Evolutionary conservation across 2,113 vertebrate genomes (phyloP), one percentile per base, ranked within the genome.

Genomic region (Cephalopterus ornatus): DNA sequence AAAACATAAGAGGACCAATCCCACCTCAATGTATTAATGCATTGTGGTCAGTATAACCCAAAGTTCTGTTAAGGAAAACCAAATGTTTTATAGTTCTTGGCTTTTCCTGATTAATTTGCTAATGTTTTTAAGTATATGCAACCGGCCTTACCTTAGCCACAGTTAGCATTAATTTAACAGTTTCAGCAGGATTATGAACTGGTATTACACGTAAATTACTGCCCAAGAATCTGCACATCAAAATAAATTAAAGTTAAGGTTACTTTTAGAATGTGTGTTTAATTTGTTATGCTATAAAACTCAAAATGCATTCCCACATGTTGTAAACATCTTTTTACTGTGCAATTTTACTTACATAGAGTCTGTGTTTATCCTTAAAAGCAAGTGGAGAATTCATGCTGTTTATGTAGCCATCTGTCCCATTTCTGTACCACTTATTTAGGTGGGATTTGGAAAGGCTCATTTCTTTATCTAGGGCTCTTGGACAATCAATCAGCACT

Each of bases 191-290:
- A 95, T 98, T 99, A 92, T 98, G 98, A 74, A 98, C 98, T 71
- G 99, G 99, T 72, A 99, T 96, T 86, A 99, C 95, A 94, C 97
- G 98, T 92, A 99, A 98, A 71, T 98, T 99, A 91, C 98, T 98
- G 91, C 98, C 98, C 87, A 99, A 97, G 96, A 99, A 99, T 93
- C 99, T 99, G 93, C 74, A 97, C 39, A 96, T 94, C 55, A 92
- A 72, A 97, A 89, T 75, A 95, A 35, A 26, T 55, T n/a, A 61
- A 46, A 27, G 19, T 89, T 95, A 61, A 46, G 28, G 18, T 91
- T 95, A 91, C 46, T 92, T 76, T 71, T 59, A 61, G 56, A 86
- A 61, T 37, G 18, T 37, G 5, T 18, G 17, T 50, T 76, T 73
- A 22, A 76, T 70, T 81, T 75, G 9, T 56, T 76, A 61, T 9